Base-by-base conservation (phyloP, 1,140 invertebrate genomes). In the Lepidostoma basale region DNA sequence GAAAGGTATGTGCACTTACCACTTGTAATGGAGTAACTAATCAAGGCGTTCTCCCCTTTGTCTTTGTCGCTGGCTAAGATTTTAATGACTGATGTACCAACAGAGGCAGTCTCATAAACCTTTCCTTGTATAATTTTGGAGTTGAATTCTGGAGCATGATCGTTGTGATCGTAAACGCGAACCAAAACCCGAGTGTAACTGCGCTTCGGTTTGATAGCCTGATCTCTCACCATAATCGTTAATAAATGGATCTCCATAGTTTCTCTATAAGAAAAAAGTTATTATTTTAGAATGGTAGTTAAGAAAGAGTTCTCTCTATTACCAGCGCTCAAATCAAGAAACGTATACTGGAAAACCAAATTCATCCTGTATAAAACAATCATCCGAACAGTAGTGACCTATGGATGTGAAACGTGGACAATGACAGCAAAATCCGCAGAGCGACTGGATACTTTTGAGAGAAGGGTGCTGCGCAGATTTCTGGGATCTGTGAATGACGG, bases 181-280 rank as follows among this genome's bases (percentile, higher is more conserved):
- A 95, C 87, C 39, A 89, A 80, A 0, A 95, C 88, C 62, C 92
- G 79, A 0, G 92, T 91, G 74, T 89, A 93, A 78, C 92, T 93
- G 16, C 90, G 81, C 77, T 93, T 91, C 0, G 90, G 87, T 3
- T 90, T 92, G 0, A 89, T 90, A 0, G 93, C 93, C 73, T 92
- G 89, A 78, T 97, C 94, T 68, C 89, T 88, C 0, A 94, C 93
- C 85, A 92, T 90, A 0, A 95, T 88, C 1, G 91, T 95, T n/a
- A 97, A 76, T 10, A 93, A 84, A 78, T 97, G 94, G 42, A 91
- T 87, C 30, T 87, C 84, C 10, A 90, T 88, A 3, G 89, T 88
- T 78, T 96, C 93, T 25, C 70, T 72, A 39, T n/a, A 62, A 68
- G 30, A 12, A 20, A 39, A 68, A 16, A 52, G 9, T 12, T 33